Evolutionary conservation across 2,113 vertebrate genomes (phyloP).

Genomic region (Sceloporus undulatus): DNA sequence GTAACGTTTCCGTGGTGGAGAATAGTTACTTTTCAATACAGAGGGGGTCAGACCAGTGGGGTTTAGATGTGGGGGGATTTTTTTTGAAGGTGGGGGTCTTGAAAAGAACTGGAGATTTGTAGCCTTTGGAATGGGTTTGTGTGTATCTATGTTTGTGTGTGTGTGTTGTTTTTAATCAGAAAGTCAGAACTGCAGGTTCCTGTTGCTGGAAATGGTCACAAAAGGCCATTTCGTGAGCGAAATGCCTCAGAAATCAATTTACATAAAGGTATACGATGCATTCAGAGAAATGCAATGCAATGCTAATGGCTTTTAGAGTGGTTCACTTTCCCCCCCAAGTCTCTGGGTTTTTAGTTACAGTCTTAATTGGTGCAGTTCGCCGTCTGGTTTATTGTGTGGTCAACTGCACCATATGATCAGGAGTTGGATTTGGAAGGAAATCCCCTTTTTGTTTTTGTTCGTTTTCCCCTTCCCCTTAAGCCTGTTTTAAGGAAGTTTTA

Average conservation of each 20-base stretch:
- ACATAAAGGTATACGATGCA: constrained; percentile 90
- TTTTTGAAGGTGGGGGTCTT: background rate
- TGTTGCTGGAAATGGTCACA: constrained; percentile 86
- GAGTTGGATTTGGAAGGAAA: constrained; percentile 81
- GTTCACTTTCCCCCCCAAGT: constrained; percentile 84
- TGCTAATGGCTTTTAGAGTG: constrained; percentile 91
- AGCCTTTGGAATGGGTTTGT: constrained; percentile 3
- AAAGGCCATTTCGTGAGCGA: constrained; percentile 88
- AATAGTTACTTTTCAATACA: constrained; percentile 91
- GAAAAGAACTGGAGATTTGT: background rate
- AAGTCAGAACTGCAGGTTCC: constrained; percentile 85
- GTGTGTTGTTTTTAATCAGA: constrained; percentile 43
- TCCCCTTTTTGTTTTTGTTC: constrained; percentile 29
- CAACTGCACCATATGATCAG: constrained; percentile 80
- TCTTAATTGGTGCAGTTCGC: constrained; percentile 86
- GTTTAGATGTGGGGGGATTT: background rate
- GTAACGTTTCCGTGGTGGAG: constrained; percentile 80
- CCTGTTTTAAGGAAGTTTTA: constrained; percentile 72
- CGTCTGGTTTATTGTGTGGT: constrained; percentile 87
- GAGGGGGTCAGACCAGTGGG: constrained; percentile 66
- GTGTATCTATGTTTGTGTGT: background rate
- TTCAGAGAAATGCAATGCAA: constrained; percentile 88
- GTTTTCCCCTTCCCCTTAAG: constrained; percentile 58
- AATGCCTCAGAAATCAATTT: constrained; percentile 91
- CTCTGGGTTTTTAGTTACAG: constrained; percentile 87